Percentiles rank a stretch among this genome's conserved stretches.
These are phyloP conservation scores for Gasterosteus aculeatus DNA, from an alignment of 2,113 vertebrate species.

Conservation along the genomic window DNA sequence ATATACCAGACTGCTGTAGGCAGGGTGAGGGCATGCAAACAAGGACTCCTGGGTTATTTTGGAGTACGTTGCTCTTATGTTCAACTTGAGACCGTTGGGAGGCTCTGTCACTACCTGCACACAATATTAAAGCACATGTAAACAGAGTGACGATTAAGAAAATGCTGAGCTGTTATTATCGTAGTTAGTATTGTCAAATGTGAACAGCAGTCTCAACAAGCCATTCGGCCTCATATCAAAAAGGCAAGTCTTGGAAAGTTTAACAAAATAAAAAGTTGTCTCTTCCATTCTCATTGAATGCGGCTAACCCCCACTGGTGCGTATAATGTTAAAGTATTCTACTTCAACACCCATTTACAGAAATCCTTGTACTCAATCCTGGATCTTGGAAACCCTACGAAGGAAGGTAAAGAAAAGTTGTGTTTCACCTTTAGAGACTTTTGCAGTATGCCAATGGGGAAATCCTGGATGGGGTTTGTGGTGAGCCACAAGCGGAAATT, in stretches of 20 bases:
- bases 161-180: background rate
- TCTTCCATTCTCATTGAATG: background rate
- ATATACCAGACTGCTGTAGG: constrained; percentile 89
- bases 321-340: background rate
- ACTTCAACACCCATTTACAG: background rate
- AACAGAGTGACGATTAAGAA: background rate
- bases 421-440: constrained; percentile 90
- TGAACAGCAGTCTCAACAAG: background rate
- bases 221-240: background rate
- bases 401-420: background rate
- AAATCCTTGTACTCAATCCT: background rate
- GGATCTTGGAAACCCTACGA: background rate
- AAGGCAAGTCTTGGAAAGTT: background rate
- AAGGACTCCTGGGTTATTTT: constrained; percentile 86
- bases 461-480: constrained; percentile 90
- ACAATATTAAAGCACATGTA: constrained; percentile 11
- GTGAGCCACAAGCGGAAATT: constrained; percentile 97
- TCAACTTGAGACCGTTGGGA: constrained; percentile 94
- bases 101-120: constrained; percentile 94
- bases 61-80: constrained; percentile 93
- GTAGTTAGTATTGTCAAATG: background rate
- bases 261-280: background rate
- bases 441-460: constrained; percentile 94
- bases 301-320: background rate
- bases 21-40: constrained; percentile 85